Base-by-base conservation (phyloP, 2,797 vertebrate species). In the Natrix natrix region DNA sequence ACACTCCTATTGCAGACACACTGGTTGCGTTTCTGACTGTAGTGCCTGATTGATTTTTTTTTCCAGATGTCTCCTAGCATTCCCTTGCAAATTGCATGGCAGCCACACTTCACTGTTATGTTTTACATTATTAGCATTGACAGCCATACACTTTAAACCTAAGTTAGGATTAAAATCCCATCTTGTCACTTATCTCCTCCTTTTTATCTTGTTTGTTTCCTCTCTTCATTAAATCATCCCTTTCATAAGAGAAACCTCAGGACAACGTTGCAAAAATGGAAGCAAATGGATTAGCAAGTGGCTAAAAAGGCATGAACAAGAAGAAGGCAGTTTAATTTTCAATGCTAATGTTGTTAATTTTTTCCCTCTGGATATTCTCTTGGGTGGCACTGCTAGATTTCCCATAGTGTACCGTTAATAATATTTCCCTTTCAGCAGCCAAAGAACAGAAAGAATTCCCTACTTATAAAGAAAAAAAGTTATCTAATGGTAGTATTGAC, bases 91-190 rank as follows among this genome's bases (percentile, higher is more conserved):
- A 55, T 89, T 0, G 0, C 60, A 87, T 95, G 96, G 95, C 94
- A 96, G 94, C 94, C 91, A 95, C 94, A 96, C 93, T 96, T 95
- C 94, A 93, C 63, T 93, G 90, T 74, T 95, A 94, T 12, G 61
- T 92, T 95, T 96, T 94, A 96, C 56, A 66, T 91, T 95, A 97
- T 96, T 96, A 96, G 93, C 95, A 97, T 97, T 95, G 97, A 97
- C 95, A 95, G 91, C 69, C 93, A 92, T 90, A 95, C 96, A 48
- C 88, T 95, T 96, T 96, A 96, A 97, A 96, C 4, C 16, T 90
- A 94, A 88, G 95, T 96, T 95, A 96, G 93, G 91, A 95, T 69
- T 96, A 96, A 96, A 97, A 97, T 94, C 93, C 95, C 94, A 92
- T 93, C 96, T 95, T 87, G 92, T 95, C 94, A 88, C 96, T 97